These are phyloP conservation scores for Whitmania pigra DNA, from an alignment of 1,140 invertebrate genomes.

Conservation along the genomic window DNA sequence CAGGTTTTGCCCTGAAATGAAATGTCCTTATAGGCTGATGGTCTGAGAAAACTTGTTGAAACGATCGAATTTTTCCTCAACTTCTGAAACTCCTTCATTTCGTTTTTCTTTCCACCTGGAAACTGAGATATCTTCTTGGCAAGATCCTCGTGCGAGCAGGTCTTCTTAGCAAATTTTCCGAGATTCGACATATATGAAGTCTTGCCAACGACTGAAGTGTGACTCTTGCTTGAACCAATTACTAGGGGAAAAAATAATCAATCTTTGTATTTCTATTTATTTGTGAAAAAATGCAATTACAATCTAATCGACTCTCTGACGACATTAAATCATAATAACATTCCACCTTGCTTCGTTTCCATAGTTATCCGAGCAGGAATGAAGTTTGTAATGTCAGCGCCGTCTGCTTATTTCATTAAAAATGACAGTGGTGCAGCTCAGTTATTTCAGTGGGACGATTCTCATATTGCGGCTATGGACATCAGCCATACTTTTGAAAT, in stretches of 20 bases:
- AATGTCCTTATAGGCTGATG: neutral
- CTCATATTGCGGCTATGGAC: too few relatives aligned
- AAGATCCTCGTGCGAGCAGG: conserved; percentile 6
- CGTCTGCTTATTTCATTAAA: too few relatives aligned
- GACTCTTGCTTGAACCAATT: conserved; percentile 8
- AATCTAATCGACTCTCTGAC: too few relatives aligned
- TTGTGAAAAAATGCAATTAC: too few relatives aligned
- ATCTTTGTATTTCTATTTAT: too few relatives aligned
- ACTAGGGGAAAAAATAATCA: neutral
- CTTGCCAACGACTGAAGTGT: conserved; percentile 9
- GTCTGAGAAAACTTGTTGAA: neutral
- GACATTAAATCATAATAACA: too few relatives aligned
- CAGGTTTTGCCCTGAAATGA: neutral
- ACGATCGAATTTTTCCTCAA: neutral
- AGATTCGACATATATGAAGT: neutral
- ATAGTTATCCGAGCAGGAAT: too few relatives aligned
- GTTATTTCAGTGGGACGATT: too few relatives aligned
- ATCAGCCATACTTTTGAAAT: too few relatives aligned
- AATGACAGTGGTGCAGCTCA: too few relatives aligned
- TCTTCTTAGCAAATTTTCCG: neutral
- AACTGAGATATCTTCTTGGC: neutral
- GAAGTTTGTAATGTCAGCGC: too few relatives aligned
- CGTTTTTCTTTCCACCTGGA: neutral
- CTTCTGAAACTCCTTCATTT: neutral
- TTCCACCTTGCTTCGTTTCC: too few relatives aligned